Base-by-base conservation (phyloP, 2,888 invertebrate species). In the Drosophila neonasuta region DNA sequence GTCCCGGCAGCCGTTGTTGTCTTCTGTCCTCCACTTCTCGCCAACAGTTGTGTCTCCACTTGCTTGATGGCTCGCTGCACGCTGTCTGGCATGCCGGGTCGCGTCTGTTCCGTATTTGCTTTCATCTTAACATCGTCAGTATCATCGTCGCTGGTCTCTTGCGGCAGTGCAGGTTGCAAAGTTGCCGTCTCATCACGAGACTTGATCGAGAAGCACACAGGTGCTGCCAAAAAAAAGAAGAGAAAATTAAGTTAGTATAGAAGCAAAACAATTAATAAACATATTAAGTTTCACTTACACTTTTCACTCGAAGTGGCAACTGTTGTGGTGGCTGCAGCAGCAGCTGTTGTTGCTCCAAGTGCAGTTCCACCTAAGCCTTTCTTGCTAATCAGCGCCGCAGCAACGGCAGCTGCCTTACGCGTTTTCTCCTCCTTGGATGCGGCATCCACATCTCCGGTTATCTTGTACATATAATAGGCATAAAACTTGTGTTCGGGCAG, bases 141-240 rank as follows among this genome's bases (percentile, higher is more conserved):
- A 36, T 87, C 88, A 9, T 93, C 95, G n/a, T 94, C 93, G 71
- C 95, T 95, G 17, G 94, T 94, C 82, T 96, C 96, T 78, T 95
- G 92, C 0, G 95, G 95, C 41, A 97, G 87, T 0, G 95, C 95
- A 56, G 95, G 95, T 89, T 95, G 96, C 3, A 95, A 92, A 2
- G 94, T 90, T 2, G 94, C 94, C 11, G 71, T 79, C 0, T 94
- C 94, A 62, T 95, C 96, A 88, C 96, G 96, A 0, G 94, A 92
- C 88, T 96, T 96, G 44, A 97, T 96, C 0, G 96, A 97, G 89
- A 97, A 97, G 64, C 96, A 95, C 1, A 97, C 96, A 0, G 96
- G 94, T 9, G 93, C 95, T 94, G 54, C 15, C 62, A 51, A 3
- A 10, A 1, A 10, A 1, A 45, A 34, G 0, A 20, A 20, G 1